Evolutionary conservation across 1,140 invertebrate species (phyloP).

Genomic region (Leptinotarsa defecta): DNA sequence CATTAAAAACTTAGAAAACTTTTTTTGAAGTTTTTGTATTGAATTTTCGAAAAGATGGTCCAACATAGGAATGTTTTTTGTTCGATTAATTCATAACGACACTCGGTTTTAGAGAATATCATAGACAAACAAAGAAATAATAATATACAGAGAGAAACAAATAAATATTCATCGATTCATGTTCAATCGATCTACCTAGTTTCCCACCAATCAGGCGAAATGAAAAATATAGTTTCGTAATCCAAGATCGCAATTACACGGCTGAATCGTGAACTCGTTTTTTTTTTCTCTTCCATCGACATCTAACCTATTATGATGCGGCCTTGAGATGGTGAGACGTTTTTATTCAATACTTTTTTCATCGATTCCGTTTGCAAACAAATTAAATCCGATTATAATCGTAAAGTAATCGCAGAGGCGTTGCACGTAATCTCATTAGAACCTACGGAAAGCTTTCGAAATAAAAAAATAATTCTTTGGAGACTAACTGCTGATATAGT

Average conservation of each 20-base stretch:
- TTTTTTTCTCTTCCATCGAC: neutral
- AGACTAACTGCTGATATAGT: no score
- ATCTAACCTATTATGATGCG: neutral
- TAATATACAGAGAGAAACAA: no score
- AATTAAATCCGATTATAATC: neutral
- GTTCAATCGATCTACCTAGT: no score
- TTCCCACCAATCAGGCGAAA: no score
- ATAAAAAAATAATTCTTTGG: neutral
- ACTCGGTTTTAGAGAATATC: no score
- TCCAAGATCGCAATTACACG: neutral
- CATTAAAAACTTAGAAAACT: no score
- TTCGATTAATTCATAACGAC: no score
- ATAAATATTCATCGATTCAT: no score
- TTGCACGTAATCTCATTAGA: neutral
- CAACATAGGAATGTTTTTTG: no score
- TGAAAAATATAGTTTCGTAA: neutral
- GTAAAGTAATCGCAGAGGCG: neutral
- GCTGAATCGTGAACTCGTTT: neutral
- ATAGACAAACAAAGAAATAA: no score
- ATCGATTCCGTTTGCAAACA: conserved; percentile 8
- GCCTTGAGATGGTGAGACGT: neutral
- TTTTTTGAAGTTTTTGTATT: no score
- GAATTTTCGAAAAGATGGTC: no score
- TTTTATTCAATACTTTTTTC: neutral
- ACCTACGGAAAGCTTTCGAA: neutral